These are phyloP conservation scores for Pseudocheirus occidentalis DNA, from an alignment of 2,797 vertebrate genomes.

Conservation along the genomic window DNA sequence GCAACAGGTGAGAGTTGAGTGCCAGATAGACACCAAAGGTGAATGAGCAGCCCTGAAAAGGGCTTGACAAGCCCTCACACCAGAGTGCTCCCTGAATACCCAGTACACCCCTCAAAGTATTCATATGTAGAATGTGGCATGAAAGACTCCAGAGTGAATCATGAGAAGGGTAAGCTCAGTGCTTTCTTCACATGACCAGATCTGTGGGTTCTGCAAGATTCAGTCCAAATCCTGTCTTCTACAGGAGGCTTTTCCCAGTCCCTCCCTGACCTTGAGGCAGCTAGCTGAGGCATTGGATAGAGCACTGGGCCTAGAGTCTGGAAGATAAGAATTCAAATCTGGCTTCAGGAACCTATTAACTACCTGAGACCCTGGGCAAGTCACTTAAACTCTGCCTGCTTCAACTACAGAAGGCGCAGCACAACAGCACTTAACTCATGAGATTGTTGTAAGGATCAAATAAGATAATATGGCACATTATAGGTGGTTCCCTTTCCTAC, in stretches of 20 bases:
- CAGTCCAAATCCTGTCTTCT: not conserved
- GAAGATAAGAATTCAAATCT: not conserved
- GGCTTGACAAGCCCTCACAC: not conserved
- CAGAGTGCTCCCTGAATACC: not conserved
- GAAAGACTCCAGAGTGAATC: constrained; percentile 30
- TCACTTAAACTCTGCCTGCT: not conserved
- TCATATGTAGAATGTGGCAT: constrained; percentile 19
- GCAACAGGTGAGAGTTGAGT: not conserved
- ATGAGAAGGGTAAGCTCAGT: not conserved
- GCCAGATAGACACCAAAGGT: no score
- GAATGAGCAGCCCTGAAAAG: not conserved
- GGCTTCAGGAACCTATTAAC: not conserved
- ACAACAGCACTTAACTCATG: not conserved
- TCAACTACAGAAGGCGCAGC: not conserved
- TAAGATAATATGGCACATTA: not conserved
- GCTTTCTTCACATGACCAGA: not conserved
- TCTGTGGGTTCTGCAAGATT: not conserved
- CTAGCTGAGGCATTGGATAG: not conserved
- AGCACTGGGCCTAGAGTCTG: not conserved
- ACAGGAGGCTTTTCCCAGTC: not conserved
- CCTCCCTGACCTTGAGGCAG: not conserved
- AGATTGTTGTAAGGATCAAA: not conserved
- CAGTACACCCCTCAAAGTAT: not conserved
- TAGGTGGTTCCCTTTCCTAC: not conserved
- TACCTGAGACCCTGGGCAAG: not conserved